These are phyloP conservation scores for Brachionus koreanus DNA, from an alignment of 1,140 invertebrate species.

Conservation along the genomic window DNA sequence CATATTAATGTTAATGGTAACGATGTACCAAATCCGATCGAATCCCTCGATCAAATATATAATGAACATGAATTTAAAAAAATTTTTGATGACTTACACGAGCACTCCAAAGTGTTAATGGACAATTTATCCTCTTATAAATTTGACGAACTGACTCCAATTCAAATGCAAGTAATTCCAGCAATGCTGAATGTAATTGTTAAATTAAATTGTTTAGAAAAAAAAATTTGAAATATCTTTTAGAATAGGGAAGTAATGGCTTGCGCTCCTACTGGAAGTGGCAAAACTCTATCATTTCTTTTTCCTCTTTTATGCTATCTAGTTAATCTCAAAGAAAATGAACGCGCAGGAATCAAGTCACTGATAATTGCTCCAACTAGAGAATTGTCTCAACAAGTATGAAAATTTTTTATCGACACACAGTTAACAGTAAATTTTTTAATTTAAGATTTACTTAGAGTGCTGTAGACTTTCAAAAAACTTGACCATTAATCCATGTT, in stretches of 20 bases:
- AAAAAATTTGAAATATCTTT: neutral
- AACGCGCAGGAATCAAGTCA: constrained; percentile 10
- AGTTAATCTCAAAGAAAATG: constrained; percentile 45
- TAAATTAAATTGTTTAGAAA: neutral
- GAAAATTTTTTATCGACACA: constrained; percentile 3
- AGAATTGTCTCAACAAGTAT: constrained; percentile 34
- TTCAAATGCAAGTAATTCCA: constrained; percentile 90
- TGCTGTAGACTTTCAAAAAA: constrained; percentile 71
- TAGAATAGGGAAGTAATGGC: constrained; percentile 78
- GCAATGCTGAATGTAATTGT: constrained; percentile 66
- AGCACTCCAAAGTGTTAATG: constrained; percentile 60
- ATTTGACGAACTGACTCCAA: constrained; percentile 77
- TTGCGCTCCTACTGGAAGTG: constrained; percentile 69
- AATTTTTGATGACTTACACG: neutral
- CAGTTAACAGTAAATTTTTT: neutral
- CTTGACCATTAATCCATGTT: constrained; percentile 57
- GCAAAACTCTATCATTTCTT: constrained; percentile 40
- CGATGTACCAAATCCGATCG: constrained; percentile 70
- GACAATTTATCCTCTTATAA: constrained; percentile 71
- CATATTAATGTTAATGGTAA: constrained; percentile 60
- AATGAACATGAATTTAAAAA: constrained; percentile 49
- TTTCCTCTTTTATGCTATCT: constrained; percentile 38
- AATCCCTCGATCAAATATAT: constrained; percentile 66
- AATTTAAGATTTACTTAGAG: constrained; percentile 63
- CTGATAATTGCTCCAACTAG: constrained; percentile 38